These are phyloP conservation scores for Lordiphosa mommai DNA, from an alignment of 1,140 invertebrate genomes.

Conservation along the genomic window DNA sequence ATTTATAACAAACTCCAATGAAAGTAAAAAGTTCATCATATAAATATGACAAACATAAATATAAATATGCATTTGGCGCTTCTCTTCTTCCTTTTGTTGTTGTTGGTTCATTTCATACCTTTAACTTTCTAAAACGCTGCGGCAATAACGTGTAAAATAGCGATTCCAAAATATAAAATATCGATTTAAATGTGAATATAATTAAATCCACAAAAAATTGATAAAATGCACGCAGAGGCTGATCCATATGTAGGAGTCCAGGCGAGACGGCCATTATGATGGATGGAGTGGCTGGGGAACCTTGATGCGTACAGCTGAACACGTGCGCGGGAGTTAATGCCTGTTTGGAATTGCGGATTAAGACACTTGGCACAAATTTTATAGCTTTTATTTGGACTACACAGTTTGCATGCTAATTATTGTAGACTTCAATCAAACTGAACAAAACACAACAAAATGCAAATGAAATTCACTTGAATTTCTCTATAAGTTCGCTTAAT, in stretches of 20 bases:
- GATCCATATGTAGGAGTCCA: conserved; percentile 70
- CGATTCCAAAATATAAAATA: conserved; percentile 67
- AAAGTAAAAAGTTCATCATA: conserved; percentile 7
- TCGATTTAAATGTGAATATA: conserved; percentile 62
- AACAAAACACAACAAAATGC: conserved; percentile 26
- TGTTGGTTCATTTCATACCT: conserved; percentile 58
- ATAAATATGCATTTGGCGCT: conserved; percentile 12
- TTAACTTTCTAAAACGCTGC: conserved; percentile 72
- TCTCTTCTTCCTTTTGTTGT: conserved; percentile 10
- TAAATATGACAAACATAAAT: too few species aligned
- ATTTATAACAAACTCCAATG: conserved; percentile 4
- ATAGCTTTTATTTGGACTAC: conserved; percentile 21
- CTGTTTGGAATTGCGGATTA: conserved; percentile 38
- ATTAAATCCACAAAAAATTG: conserved; percentile 68
- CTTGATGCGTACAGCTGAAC: conserved; percentile 19
- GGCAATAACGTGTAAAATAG: conserved; percentile 68
- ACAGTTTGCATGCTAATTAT: conserved; percentile 40
- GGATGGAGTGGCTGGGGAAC: too few species aligned
- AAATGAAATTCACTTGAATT: conserved; percentile 55
- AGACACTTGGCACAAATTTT: conserved; percentile 36
- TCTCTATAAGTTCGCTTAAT: conserved; percentile 33
- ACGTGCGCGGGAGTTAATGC: conserved; percentile 38
- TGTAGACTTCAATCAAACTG: conserved; percentile 22
- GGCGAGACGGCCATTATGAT: conserved; percentile 41
- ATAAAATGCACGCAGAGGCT: conserved; percentile 50